A percentile compares a stretch with the other conserved stretches of the same genome.
These are phyloP conservation scores for Ceriagrion tenellum DNA, from an alignment of 2,888 invertebrate genomes.

Conservation along the genomic window DNA sequence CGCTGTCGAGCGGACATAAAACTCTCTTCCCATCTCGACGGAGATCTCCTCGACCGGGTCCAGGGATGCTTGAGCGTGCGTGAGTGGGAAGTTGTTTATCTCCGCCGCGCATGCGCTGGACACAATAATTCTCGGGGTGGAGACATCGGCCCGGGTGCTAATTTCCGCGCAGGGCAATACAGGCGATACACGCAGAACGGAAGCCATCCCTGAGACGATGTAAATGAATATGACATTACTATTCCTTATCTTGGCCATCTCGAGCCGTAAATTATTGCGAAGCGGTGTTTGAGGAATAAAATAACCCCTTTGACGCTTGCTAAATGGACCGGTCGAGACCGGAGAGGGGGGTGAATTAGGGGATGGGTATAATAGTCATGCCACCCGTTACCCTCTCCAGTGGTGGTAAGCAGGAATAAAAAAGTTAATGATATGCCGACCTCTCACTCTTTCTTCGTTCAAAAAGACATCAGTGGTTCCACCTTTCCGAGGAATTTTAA, in stretches of 20 bases:
- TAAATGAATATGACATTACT: slow-evolving; percentile 4
- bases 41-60: not conserved
- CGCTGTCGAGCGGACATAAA: too few species aligned
- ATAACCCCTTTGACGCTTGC: not conserved
- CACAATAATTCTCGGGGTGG: slow-evolving; percentile 14
- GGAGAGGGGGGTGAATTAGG: not conserved
- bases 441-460: not conserved
- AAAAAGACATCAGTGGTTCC: not conserved
- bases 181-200: not conserved
- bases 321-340: not conserved
- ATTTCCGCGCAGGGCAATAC: not conserved
- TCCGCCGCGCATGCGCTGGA: not conserved
- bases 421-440: not conserved
- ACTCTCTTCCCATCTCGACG: not conserved
- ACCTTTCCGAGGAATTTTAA: not conserved
- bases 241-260: not conserved
- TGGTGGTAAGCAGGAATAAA: not conserved
- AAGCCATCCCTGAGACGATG: not conserved
- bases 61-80: too few species aligned
- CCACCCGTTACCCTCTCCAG: not conserved
- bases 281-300: not conserved
- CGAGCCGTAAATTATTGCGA: not conserved
- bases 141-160: not conserved
- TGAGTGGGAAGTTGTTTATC: not conserved
- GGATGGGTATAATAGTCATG: not conserved